Evolutionary conservation across 2,797 vertebrate genomes (phyloP).

Genomic region (Sternotherus odoratus): DNA sequence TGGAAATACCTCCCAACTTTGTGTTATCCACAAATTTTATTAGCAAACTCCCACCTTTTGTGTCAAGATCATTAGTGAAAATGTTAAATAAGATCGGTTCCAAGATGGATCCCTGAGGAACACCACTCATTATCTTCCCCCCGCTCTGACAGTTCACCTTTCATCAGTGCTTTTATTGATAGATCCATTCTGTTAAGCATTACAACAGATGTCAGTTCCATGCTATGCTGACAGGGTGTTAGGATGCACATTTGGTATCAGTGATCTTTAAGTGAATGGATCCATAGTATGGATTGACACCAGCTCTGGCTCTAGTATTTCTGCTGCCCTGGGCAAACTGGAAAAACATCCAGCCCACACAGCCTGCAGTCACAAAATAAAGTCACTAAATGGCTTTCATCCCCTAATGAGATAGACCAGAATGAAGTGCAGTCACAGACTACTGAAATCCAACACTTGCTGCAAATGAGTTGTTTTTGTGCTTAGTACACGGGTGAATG

Average conservation of each 20-base stretch:
- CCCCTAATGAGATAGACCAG: not conserved
- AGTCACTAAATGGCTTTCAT: not conserved
- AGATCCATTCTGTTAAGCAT: not conserved
- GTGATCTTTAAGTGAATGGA: not conserved
- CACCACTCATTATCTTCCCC: not conserved
- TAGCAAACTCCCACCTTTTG: not conserved
- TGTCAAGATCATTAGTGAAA: not conserved
- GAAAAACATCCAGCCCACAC: not conserved
- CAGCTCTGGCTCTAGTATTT: not conserved
- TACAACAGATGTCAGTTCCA: not conserved
- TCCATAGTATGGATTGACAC: not conserved
- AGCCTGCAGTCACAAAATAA: not conserved
- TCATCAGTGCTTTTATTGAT: not conserved
- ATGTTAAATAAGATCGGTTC: not conserved
- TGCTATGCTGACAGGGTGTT: not conserved
- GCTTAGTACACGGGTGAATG: not conserved
- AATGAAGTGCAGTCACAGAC: not conserved
- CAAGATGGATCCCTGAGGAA: not conserved
- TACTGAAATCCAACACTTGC: no score
- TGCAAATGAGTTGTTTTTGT: accelerated
- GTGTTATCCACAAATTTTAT: not conserved
- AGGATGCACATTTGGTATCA: not conserved
- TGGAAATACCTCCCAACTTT: not conserved
- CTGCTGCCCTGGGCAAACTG: not conserved
- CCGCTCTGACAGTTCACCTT: not conserved